Conservation (phyloP, 2,797 vertebrate species). For the Tolypeutes matacus region DNA sequence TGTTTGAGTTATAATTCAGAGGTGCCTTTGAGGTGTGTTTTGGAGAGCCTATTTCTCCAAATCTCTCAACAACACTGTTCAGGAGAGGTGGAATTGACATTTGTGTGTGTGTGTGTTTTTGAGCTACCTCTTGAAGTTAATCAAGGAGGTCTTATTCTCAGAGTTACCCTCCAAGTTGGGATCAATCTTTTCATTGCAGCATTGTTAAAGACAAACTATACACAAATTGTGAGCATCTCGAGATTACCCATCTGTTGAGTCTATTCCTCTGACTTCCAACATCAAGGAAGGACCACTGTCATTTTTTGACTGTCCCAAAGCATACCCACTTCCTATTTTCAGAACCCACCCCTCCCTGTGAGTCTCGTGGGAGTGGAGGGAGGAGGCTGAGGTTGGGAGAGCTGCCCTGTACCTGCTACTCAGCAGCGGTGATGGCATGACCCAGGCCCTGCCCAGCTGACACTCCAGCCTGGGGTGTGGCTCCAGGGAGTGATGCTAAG, state of each 20-base stretch:
- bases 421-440: background rate
- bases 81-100: background rate
- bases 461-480: background rate
- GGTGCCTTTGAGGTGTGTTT: background rate
- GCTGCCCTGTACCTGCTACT: background rate
- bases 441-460: background rate
- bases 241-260: background rate
- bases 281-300: background rate
- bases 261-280: background rate
- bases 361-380: rapidly evolving
- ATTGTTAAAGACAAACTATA: background rate
- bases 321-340: background rate
- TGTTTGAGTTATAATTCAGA: conserved; percentile 5
- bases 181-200: background rate
- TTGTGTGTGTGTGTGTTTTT: background rate
- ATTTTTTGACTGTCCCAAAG: background rate
- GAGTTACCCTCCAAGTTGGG: background rate
- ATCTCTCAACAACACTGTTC: background rate
- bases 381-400: background rate
- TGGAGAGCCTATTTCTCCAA: background rate
- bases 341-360: background rate
- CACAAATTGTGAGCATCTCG: background rate
- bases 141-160: background rate
- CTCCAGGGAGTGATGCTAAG: background rate
- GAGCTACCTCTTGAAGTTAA: background rate